Base-by-base conservation (phyloP, 1,140 invertebrate species). In the Zaprionus capensis region DNA sequence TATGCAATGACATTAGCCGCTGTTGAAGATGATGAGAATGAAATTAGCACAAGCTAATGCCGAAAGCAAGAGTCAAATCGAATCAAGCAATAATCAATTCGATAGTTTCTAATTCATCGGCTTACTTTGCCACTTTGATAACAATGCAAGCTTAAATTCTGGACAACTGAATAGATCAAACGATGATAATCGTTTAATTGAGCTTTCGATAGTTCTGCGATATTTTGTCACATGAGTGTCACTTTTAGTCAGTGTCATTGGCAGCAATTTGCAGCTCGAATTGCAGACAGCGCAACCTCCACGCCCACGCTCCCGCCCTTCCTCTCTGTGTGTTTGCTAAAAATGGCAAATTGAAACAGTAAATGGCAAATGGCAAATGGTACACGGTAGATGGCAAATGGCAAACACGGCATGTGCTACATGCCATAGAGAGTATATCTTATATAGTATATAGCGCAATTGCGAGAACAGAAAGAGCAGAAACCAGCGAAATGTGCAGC, bases 311-410 rank as follows among this genome's bases (percentile, higher is more conserved):
- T 38, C 67, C 51, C n/a, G 17, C 15, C 14, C 41, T 17, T 15
- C 11, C 41, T 1, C 41, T 20, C 6, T 46, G 41, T 46, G n/a
- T 46, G n/a, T 46, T 46, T 58, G 73, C 64, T 77, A 57, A 77
- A 72, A 73, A 77, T 67, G 70, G 68, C 68, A 71, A 64, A 69
- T 61, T 70, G 58, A 69, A 76, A 71, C 36, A 53, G 68, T 51
- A 51, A 41, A 63, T 49, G 57, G 51, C 15, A 46, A 38, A 61
- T 59, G 71, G 9, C 38, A 20, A 34, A 61, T 59, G 66, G 2
- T 67, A 20, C 14, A 28, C 22, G 53, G 15, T 9, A 31, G 28
- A 63, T 49, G 57, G 51, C 15, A 46, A 38, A 61, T 59, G 71
- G 9, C 38, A 20, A 34, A 61, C 17, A 41, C 22, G 53, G 15